Conservation (phyloP, 1,140 invertebrate species). For the Macrostomum lignano region DNA sequence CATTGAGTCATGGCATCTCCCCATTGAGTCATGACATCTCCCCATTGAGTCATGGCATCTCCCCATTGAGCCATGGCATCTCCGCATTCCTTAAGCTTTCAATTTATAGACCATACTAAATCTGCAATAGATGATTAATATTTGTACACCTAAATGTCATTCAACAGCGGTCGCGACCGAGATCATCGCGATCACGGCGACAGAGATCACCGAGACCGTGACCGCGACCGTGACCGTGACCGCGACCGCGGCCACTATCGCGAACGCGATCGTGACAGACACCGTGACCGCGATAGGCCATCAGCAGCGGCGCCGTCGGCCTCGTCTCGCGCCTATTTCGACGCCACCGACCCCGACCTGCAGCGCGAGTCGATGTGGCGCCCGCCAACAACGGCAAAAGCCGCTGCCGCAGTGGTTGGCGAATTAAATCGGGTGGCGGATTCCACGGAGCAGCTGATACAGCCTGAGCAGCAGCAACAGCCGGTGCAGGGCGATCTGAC, state of each 20-base stretch:
- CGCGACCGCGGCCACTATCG: conserved; percentile 8
- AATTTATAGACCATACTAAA: too few species aligned
- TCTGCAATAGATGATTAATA: too few species aligned
- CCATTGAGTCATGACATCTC: too few species aligned
- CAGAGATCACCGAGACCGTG: conserved; percentile 11
- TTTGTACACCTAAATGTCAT: too few species aligned
- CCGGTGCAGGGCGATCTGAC: neutral
- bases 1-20: too few species aligned
- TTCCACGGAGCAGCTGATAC: neutral
- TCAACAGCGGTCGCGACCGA: neutral
- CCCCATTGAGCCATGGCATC: too few species aligned
- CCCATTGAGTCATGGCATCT: too few species aligned
- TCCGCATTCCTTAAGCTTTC: too few species aligned
- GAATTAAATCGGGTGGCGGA: neutral
- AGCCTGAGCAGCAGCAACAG: neutral
- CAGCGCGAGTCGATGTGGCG: neutral
- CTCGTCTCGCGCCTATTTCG: neutral
- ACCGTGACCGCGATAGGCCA: conserved; percentile 7
- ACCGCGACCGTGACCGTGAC: conserved; percentile 7
- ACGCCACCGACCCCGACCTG: neutral
- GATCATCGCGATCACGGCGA: conserved; percentile 9
- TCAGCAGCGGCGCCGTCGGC: conserved; percentile 11
- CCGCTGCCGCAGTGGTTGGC: neutral
- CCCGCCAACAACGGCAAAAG: neutral
- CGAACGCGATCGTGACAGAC: conserved; percentile 11